Evolutionary conservation across 2,797 vertebrate species (phyloP).

Genomic region (Molossus alvarezi): DNA sequence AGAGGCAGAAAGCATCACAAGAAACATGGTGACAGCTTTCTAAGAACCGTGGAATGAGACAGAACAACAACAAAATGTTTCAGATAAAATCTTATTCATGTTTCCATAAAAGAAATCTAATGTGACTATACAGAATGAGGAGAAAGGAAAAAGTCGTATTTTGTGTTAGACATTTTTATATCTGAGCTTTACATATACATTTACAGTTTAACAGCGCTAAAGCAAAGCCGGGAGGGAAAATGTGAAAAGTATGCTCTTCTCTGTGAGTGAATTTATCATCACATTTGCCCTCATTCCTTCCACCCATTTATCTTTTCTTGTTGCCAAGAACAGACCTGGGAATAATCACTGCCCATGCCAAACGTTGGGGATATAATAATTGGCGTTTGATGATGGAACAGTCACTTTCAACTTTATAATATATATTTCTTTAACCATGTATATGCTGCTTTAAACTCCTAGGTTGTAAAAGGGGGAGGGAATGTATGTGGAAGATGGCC

Average conservation of each 20-base stretch:
- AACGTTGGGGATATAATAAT: neutral
- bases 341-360: constrained; percentile 44
- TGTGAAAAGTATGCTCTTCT: neutral
- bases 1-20: too few species aligned
- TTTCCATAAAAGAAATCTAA: neutral
- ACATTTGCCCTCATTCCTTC: neutral
- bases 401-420: constrained; percentile 24
- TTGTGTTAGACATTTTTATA: neutral
- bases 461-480: rapidly evolving
- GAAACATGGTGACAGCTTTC: neutral
- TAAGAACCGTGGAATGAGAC: neutral
- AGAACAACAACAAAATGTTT: neutral
- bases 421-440: neutral
- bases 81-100: neutral
- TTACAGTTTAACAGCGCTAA: neutral
- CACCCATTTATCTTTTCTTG: constrained; percentile 52
- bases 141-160: neutral
- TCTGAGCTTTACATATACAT: rapidly evolving
- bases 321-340: constrained; percentile 60
- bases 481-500: neutral
- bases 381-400: constrained; percentile 49
- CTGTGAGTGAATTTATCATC: neutral
- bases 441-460: neutral
- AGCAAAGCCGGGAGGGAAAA: neutral
- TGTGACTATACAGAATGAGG: neutral